A percentile compares a stretch with the other conserved stretches of the same genome.
phyloP scores from a whole-genome alignment of 2,113 vertebrate species.

The Budorcas taxicolor region DNA sequence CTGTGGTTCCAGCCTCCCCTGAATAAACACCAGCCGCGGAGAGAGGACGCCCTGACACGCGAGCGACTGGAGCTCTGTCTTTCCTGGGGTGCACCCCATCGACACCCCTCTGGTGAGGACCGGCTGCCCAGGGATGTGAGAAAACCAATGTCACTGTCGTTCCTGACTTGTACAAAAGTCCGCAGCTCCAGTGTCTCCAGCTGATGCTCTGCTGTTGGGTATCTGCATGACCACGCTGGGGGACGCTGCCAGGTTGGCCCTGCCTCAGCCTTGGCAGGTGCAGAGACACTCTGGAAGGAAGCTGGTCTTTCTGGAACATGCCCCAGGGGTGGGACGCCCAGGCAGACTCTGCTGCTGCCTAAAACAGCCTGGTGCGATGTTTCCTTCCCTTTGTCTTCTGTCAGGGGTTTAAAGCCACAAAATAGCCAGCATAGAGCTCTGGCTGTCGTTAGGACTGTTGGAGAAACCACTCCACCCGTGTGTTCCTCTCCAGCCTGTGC shows the following conservation, averaged over 20 bases:
- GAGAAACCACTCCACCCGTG: background rate
- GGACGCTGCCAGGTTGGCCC: background rate
- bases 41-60: rapidly evolving
- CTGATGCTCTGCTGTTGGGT: rapidly evolving
- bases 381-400: background rate
- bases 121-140: background rate
- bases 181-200: background rate
- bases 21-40: background rate
- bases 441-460: background rate
- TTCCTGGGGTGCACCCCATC: background rate
- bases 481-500: background rate
- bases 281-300: background rate
- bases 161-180: background rate
- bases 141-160: rapidly evolving
- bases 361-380: background rate
- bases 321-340: background rate
- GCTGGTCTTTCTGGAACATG: background rate
- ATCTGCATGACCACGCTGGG: rapidly evolving
- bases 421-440: background rate
- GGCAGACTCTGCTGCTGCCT: background rate
- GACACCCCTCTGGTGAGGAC: background rate
- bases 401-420: background rate
- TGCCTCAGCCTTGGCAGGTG: background rate
- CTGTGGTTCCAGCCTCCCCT: too few relatives aligned
- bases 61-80: background rate